phyloP scores from a whole-genome alignment of 2,888 invertebrate species.

The Lycophotia porphyrea region DNA sequence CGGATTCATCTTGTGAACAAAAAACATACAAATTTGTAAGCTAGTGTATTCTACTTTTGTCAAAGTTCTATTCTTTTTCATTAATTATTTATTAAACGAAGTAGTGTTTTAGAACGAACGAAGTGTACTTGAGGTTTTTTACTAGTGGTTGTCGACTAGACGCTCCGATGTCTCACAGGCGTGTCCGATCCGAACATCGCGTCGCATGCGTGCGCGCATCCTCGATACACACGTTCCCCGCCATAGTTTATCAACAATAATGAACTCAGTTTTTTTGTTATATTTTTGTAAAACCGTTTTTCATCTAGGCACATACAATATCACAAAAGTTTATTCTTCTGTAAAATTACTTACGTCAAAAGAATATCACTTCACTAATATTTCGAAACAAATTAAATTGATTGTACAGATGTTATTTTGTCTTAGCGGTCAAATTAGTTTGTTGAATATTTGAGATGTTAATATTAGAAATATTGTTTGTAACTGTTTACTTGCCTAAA shows the following conservation, averaged over 20 bases:
- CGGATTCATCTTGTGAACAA: no score
- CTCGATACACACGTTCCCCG: slow-evolving; percentile 20
- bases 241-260: slow-evolving; percentile 45
- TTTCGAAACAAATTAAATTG: slow-evolving; percentile 67
- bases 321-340: slow-evolving; percentile 72
- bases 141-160: slow-evolving; percentile 63
- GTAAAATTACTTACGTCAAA: slow-evolving; percentile 62
- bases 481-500: slow-evolving; percentile 73
- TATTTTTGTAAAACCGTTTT: slow-evolving; percentile 78
- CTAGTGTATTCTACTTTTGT: slow-evolving; percentile 83
- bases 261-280: slow-evolving; percentile 64
- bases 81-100: slow-evolving; percentile 72
- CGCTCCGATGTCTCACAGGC: slow-evolving; percentile 26
- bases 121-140: slow-evolving; percentile 79
- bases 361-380: slow-evolving; percentile 55
- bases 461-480: slow-evolving; percentile 67
- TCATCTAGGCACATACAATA: slow-evolving; percentile 68
- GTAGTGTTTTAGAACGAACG: slow-evolving; percentile 75
- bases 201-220: slow-evolving; percentile 3
- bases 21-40: no score
- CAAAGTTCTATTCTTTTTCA: slow-evolving; percentile 79
- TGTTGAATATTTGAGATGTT: slow-evolving; percentile 67
- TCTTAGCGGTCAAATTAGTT: slow-evolving; percentile 69
- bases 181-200: slow-evolving; percentile 1
- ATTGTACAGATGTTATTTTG: slow-evolving; percentile 69